Evolutionary conservation across 2,888 invertebrate genomes (phyloP), one percentile per base, ranked within the genome.

Genomic region (Xestobium rufovillosum): DNA sequence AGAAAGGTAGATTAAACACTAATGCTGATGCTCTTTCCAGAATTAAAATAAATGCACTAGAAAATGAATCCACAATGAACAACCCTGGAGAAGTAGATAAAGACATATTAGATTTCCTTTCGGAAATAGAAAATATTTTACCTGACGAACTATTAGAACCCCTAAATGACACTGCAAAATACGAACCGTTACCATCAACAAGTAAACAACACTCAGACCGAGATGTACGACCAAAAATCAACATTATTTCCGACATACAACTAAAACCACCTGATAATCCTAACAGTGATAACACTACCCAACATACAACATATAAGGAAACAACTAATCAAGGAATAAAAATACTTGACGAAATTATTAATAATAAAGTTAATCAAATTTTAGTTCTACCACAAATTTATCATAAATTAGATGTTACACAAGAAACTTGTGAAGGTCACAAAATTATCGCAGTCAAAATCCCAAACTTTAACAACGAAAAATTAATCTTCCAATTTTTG

Each of bases 11-110:
- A 42, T 36, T 23, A 17, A 54, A 53, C 31, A 49, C 48, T 8
- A 53, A 53, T 25, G 52, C 51, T 2, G 52, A 54, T 26, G 53
- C 53, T 16, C 39, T 52, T 4, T 52, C 50, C 6, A 42, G 55
- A 10, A 25, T 42, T 14, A 14, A 32, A 27, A 26, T 31, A 4
- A 31, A 31, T 12, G 31, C 31, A 8, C 10, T 31, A 8, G 31
- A 31, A 12, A 14, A 9, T 19, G 23, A 19, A 6, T 8, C 6
- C n/a, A 19, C 23, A 19, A 19, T n/a, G n/a, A n/a, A n/a, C 6
- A 19, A 8, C n/a, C 23, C 23, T 19, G 23, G 23, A 19, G 23
- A 19, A 6, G n/a, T 19, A 8, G n/a, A 19, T 6, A n/a, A 19
- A 6, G 23, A 19, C n/a, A 19, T 19, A 8, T 19, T 19, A 8